A percentile compares a stretch with the other conserved stretches of the same genome.
Evolutionary conservation across 2,888 invertebrate genomes (phyloP).

Genomic region (Apeira syringaria): DNA sequence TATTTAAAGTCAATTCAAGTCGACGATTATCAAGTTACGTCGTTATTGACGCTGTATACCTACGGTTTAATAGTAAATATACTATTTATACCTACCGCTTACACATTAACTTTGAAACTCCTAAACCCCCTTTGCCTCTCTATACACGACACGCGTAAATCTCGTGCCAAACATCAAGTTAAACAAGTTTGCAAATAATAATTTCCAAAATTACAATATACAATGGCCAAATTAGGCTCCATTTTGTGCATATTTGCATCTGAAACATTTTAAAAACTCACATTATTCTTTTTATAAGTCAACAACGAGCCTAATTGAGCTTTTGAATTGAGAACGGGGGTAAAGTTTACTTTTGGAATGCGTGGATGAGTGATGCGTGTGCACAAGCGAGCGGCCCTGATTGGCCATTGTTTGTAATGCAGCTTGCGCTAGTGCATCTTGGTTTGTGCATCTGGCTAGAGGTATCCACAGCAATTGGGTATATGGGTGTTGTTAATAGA

Average conservation of each 20-base stretch:
- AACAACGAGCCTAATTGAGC: constrained; percentile 46
- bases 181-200: constrained; percentile 6
- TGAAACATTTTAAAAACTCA: constrained; percentile 7
- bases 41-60: too few species aligned
- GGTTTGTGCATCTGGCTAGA: constrained; percentile 43
- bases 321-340: constrained; percentile 43
- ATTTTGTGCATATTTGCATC: constrained; percentile 4
- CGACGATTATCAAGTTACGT: too few species aligned
- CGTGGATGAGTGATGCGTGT: constrained; percentile 55
- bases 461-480: not conserved
- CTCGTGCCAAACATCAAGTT: constrained; percentile 20
- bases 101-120: too few species aligned
- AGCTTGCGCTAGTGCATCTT: constrained; percentile 60
- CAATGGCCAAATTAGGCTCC: constrained; percentile 12
- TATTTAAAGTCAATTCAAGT: too few species aligned
- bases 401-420: constrained; percentile 66
- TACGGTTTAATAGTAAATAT: too few species aligned
- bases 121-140: too few species aligned
- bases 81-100: too few species aligned
- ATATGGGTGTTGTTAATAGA: too few species aligned
- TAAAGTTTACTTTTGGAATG: constrained; percentile 47
- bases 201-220: constrained; percentile 15
- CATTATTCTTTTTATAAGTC: constrained; percentile 21
- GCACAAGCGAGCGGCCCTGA: constrained; percentile 52
- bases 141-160: constrained; percentile 7